Base-by-base conservation (phyloP, 2,113 vertebrate genomes). In the Pseudorectes ferrugineus region DNA sequence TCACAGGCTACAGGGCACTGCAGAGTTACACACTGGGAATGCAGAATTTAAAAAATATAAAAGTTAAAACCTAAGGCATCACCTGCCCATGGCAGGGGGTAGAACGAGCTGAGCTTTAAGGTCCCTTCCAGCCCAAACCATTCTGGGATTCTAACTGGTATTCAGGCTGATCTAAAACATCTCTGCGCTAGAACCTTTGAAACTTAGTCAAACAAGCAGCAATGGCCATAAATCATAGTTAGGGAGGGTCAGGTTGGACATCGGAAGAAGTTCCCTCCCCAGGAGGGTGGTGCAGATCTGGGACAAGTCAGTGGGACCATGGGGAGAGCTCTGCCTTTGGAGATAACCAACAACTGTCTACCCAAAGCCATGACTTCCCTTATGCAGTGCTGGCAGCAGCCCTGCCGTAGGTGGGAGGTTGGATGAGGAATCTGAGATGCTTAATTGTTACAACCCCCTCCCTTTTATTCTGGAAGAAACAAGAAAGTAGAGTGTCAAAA, bases 391-490 rank as follows among this genome's bases (percentile, higher is more conserved):
- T 62, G 85, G 66, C 76, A 66, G 54, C 31, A 38, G 46, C 38
- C n/a, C 42, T 75, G 38, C 51, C 0, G 0, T 7, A 35, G 42
- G 58, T 17, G 68, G 26, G 54, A 36, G 36, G 25, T 0, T n/a
- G 29, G 65, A 26, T 59, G 38, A 46, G 52, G n/a, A 57, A 79
- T 40, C n/a, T 9, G 9, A 83, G 72, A 35, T 67, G 45, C 49
- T 68, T 54, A 36, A 46, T 65, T 55, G 25, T 42, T 61, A 42
- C 31, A 25, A 10, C 14, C 31, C 55, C 51, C 49, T 54, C 57
- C 20, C n/a, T 71, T 58, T 79, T 35, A 62, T 17, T 61, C 48
- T 21, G 52, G 25, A 59, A 80, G 29, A 33, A 62, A 68, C 15
- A 46, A 73, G 57, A 42, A 79, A 68, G 7, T 35, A 22, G 65